Conservation (phyloP, 2,888 invertebrate species). For the Eupithecia tripunctaria region DNA sequence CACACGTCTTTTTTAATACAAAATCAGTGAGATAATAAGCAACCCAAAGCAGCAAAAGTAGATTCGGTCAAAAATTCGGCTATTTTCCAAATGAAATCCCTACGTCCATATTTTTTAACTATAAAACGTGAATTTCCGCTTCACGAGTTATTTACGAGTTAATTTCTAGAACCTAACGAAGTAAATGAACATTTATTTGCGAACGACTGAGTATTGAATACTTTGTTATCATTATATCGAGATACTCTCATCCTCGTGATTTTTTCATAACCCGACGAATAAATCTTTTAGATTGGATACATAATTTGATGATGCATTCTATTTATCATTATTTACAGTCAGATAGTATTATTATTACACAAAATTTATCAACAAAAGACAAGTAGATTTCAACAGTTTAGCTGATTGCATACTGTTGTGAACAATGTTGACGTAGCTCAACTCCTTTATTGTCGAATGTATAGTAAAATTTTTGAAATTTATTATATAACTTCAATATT, state of each 20-base stretch:
- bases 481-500: too few relatives aligned
- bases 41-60: too few relatives aligned
- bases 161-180: constrained; percentile 32
- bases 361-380: not conserved
- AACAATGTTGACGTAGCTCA: too few relatives aligned
- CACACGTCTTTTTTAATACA: too few relatives aligned
- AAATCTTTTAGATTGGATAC: not conserved
- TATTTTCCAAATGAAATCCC: constrained; percentile 5
- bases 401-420: too few relatives aligned
- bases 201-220: not conserved
- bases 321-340: not conserved
- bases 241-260: not conserved
- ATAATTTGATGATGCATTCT: not conserved
- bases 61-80: not conserved
- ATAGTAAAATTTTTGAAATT: too few relatives aligned
- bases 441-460: too few relatives aligned
- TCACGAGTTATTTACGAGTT: constrained; percentile 35
- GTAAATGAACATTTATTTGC: constrained; percentile 35
- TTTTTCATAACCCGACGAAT: not conserved
- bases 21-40: too few relatives aligned
- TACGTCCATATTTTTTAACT: constrained; percentile 31
- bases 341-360: not conserved
- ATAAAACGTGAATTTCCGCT: constrained; percentile 24
- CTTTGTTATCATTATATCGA: constrained; percentile 4
- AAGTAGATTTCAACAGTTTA: too few relatives aligned